Base-by-base conservation (phyloP, 2,113 vertebrate genomes). In the Pelmatolapia mariae region DNA sequence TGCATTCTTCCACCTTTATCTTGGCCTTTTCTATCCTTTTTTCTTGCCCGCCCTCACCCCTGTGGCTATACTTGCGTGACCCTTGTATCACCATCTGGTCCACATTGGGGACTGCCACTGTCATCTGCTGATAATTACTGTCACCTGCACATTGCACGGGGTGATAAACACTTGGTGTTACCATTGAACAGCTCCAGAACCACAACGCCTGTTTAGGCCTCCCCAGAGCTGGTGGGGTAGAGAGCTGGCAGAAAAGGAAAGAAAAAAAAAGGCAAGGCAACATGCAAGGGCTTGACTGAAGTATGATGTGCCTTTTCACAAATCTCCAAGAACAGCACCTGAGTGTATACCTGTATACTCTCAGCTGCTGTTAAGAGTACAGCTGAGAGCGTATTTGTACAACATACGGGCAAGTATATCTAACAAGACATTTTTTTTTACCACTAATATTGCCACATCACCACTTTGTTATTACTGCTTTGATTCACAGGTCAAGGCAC, bases 61-160 rank as follows among this genome's bases (percentile, higher is more conserved):
- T 89, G 90, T 94, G 91, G 95, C 95, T 93, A 92, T 95, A 94
- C 96, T 91, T 92, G 95, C 93, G 78, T 97, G 97, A 97, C 97
- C 97, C 97, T 96, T 95, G 94, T 94, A 89, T 96, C 91, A 90
- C 98, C 98, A 97, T 98, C 97, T 98, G 97, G 96, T 96, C 93
- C 96, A 94, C 92, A 96, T 94, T 96, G 96, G 91, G 91, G 93
- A 97, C 96, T 95, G 93, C 95, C 96, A 94, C 97, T 97, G 97
- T 98, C 97, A 97, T 97, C 97, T 97, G 97, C 96, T 97, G 93
- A 96, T 98, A 97, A 98, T 97, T 97, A 98, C 96, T 97, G 97
- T 97, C 97, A 97, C 97, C 97, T 98, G 97, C 97, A 96, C 91
- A 81, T 92, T 92, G 94, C 95, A 92, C 93, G 68, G 91, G 91